Base-by-base conservation (phyloP, 2,113 vertebrate species). In the Puffinus mauretanicus region DNA sequence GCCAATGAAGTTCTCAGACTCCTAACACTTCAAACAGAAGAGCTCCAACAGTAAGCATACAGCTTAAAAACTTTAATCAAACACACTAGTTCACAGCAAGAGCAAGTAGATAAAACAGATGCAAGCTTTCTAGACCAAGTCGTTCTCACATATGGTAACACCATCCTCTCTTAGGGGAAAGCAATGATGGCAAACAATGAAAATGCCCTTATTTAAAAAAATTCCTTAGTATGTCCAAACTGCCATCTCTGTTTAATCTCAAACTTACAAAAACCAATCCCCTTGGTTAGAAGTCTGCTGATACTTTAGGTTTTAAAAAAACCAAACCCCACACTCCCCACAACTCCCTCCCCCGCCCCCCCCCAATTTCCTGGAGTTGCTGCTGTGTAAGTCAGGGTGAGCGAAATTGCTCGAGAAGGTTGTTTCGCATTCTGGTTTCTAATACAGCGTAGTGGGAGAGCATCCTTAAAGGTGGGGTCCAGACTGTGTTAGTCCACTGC, bases 1-100 rank as follows among this genome's bases (percentile, higher is more conserved):
- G 32, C 75, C 91, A 54, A 22, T 51, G 66, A 82, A 76, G 81
- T 54, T 95, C 93, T 87, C 84, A 88, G 81, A 13, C 32, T 93
- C 32, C 65, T 52, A 84, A 57, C 61, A 80, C 81, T 90, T 96
- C 96, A 96, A 93, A 96, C 66, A 80, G 47, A 82, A 90, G 60
- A 91, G 60, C 52, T 86, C 62, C 84, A 90, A 62, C 79, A 95
- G 91, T 86, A 95, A 94, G 78, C 58, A 42, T 38, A 77, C 75
- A 66, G 58, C 79, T 90, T 91, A 88, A 89, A 89, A 95, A 83
- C 91, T 94, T 77, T 94, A 95, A 96, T 96, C 93, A 95, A 97
- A 97, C 44, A 29, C 93, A 95, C 88, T 93, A 75, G 78, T 55
- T 95, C 94, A 88, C 91, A 97, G 89, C 82, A 80, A 76, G 84